These are phyloP conservation scores for Oxytorus armatus DNA, from an alignment of 2,888 invertebrate genomes.

Conservation along the genomic window DNA sequence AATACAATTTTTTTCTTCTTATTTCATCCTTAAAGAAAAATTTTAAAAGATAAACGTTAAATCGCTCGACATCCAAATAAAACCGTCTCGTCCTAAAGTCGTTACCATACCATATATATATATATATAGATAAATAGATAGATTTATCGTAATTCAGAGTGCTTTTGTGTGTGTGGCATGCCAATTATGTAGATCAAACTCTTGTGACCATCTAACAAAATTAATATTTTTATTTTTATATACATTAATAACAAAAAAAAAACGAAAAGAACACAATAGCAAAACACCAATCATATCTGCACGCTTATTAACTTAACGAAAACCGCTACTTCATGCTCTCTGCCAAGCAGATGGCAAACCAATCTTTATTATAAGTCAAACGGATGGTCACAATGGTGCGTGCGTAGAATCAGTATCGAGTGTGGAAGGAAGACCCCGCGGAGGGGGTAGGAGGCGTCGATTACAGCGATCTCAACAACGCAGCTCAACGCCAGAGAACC, in stretches of 20 bases:
- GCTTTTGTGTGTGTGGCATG: constrained; percentile 73
- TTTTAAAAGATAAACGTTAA: neutral
- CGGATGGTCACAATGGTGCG: constrained; percentile 84
- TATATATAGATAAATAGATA: too few relatives aligned
- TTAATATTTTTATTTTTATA: constrained; percentile 1
- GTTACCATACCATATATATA: too few relatives aligned
- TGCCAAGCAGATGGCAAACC: constrained; percentile 69
- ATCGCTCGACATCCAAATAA: constrained; percentile 39
- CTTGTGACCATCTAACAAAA: constrained; percentile 84
- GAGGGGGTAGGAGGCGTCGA: constrained; percentile 81
- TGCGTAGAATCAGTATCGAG: constrained; percentile 87
- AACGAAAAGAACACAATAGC: constrained; percentile 33
- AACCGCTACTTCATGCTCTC: constrained; percentile 65
- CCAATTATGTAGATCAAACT: constrained; percentile 77
- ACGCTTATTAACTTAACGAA: constrained; percentile 67
- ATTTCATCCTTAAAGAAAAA: constrained; percentile 2
- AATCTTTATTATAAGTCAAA: constrained; percentile 67
- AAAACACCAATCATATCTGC: too few relatives aligned
- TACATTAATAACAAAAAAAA: neutral
- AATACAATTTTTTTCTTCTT: neutral
- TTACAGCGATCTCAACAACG: constrained; percentile 79
- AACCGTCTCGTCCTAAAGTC: constrained; percentile 63
- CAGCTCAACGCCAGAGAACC: constrained; percentile 83
- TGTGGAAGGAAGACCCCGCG: constrained; percentile 86
- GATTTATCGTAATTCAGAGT: constrained; percentile 51